These are phyloP conservation scores for Callospermophilus lateralis DNA, from an alignment of 2,113 vertebrate genomes.

Conservation along the genomic window DNA sequence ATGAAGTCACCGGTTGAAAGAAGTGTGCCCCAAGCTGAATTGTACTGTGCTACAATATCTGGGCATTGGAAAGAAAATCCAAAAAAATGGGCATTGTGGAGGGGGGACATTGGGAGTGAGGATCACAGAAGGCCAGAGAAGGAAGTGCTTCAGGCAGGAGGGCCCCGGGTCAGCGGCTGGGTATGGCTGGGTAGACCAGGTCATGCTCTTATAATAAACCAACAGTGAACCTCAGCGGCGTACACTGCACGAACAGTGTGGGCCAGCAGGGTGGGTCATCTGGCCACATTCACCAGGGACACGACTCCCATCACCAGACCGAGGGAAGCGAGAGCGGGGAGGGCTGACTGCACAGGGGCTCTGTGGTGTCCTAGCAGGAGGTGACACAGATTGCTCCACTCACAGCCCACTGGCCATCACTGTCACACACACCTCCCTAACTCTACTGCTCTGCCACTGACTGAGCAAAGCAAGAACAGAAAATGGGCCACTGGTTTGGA, in stretches of 20 bases:
- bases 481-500: background rate
- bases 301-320: background rate
- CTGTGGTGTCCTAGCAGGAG: background rate
- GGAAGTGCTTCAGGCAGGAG: background rate
- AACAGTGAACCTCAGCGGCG: background rate
- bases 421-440: background rate
- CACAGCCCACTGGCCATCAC: too few relatives aligned
- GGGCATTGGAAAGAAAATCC: background rate
- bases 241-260: background rate
- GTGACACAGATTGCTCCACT: fast-evolving
- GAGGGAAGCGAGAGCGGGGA: background rate
- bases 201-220: background rate
- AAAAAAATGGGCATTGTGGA: background rate
- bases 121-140: background rate
- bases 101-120: background rate
- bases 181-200: background rate
- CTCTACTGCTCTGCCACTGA: background rate
- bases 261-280: background rate
- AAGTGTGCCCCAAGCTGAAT: background rate
- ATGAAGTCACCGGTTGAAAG: background rate
- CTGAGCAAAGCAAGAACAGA: background rate
- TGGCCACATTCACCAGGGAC: background rate
- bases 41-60: background rate
- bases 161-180: background rate
- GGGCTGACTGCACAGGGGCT: too few relatives aligned